Evolutionary conservation across 1,140 invertebrate species (phyloP).

Genomic region (Cyphomyrmex costatus): DNA sequence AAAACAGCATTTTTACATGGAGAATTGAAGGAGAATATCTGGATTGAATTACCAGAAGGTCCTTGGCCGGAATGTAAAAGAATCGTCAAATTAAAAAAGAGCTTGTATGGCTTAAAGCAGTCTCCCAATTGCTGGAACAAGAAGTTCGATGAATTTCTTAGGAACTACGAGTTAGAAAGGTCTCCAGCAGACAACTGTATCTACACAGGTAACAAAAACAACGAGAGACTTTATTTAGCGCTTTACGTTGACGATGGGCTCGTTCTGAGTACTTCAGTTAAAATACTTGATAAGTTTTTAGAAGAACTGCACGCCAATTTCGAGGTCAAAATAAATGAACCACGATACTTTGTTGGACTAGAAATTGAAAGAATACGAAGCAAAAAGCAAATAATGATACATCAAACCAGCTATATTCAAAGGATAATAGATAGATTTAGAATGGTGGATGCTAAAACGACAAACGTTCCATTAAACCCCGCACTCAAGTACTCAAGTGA

Average conservation of each 20-base stretch:
- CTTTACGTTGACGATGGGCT: slow-evolving; percentile 59
- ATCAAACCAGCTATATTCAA: background rate
- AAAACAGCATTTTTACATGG: too few relatives aligned
- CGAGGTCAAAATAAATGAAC: background rate
- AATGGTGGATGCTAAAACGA: background rate
- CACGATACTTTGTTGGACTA: background rate
- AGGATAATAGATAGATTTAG: background rate
- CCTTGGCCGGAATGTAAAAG: slow-evolving; percentile 31
- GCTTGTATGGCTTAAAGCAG: slow-evolving; percentile 82
- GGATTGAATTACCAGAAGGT: slow-evolving; percentile 19
- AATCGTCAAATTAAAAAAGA: slow-evolving; percentile 76
- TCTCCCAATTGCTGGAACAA: slow-evolving; percentile 67
- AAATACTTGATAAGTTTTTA: slow-evolving; percentile 78
- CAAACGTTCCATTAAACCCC: background rate
- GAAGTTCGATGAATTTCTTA: slow-evolving; percentile 74
- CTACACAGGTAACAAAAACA: slow-evolving; percentile 68
- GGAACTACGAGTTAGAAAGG: slow-evolving; percentile 69
- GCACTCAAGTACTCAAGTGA: background rate
- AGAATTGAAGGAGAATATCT: slow-evolving; percentile 20
- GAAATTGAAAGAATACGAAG: background rate
- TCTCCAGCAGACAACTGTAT: slow-evolving; percentile 77
- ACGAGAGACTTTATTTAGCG: slow-evolving; percentile 7
- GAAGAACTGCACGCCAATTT: slow-evolving; percentile 37
- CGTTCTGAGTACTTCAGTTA: slow-evolving; percentile 64
- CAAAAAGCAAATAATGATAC: background rate